Evolutionary conservation across 2,888 invertebrate species (phyloP).

Genomic region (Megastigmus dorsalis): DNA sequence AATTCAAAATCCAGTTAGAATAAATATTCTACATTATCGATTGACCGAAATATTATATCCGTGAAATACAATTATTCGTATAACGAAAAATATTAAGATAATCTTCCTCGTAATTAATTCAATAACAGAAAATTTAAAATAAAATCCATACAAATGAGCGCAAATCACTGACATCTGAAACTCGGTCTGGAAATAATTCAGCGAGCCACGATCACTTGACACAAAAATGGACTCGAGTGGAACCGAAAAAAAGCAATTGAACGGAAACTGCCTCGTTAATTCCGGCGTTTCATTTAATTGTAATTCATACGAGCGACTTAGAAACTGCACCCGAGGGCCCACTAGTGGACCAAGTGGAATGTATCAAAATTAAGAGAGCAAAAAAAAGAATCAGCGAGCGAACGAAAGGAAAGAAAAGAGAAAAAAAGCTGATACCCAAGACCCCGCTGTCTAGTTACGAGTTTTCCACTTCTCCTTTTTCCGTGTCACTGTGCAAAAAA

Average conservation of each 20-base stretch:
- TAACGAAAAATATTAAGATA: too few relatives aligned
- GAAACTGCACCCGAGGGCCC: background rate
- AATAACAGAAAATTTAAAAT: too few relatives aligned
- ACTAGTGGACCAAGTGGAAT: background rate
- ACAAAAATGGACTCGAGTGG: background rate
- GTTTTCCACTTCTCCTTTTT: constrained; percentile 22
- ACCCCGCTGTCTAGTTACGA: constrained; percentile 20
- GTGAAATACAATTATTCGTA: too few relatives aligned
- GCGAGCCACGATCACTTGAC: background rate
- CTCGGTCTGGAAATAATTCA: constrained; percentile 1
- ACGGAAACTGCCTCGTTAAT: constrained; percentile 4
- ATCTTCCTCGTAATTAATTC: too few relatives aligned
- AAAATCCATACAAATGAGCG: too few relatives aligned
- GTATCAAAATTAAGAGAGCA: constrained; percentile 18
- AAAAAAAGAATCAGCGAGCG: background rate
- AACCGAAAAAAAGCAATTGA: background rate
- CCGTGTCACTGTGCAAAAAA: constrained; percentile 18
- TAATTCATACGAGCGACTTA: constrained; percentile 17
- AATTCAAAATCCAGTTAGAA: too few relatives aligned
- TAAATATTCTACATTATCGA: too few relatives aligned
- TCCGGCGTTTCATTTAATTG: constrained; percentile 15
- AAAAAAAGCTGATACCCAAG: background rate
- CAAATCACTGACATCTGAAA: too few relatives aligned
- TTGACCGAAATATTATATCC: too few relatives aligned
- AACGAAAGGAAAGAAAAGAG: background rate